Evolutionary conservation across 2,797 vertebrate genomes (phyloP).

Genomic region (Malurus leucopterus): DNA sequence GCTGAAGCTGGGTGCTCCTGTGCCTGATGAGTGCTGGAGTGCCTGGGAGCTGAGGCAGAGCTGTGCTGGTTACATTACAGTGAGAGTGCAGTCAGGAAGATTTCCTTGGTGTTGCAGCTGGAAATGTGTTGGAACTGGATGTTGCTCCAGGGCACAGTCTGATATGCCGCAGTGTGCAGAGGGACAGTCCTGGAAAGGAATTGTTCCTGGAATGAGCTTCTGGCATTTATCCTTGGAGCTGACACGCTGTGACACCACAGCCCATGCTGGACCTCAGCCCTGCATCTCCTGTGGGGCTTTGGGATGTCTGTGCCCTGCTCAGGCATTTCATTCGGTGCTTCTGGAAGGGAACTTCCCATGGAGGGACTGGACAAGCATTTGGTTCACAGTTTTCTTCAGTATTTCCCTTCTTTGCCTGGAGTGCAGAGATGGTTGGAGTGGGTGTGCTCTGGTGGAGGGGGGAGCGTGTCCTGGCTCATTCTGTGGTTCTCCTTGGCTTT

Average conservation of each 20-base stretch:
- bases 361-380: background rate
- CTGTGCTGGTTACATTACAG: background rate
- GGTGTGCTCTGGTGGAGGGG: background rate
- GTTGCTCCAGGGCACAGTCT: background rate
- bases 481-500: background rate
- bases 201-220: background rate
- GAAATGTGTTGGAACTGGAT: background rate
- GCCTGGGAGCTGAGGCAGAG: background rate
- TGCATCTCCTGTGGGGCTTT: background rate
- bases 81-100: background rate
- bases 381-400: background rate
- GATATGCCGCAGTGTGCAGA: background rate
- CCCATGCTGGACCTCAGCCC: background rate
- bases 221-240: background rate
- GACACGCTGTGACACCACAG: rapidly evolving
- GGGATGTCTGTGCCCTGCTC: background rate
- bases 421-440: background rate
- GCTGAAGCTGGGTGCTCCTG: background rate
- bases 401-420: background rate
- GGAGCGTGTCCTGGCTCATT: background rate
- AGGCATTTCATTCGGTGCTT: background rate
- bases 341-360: background rate
- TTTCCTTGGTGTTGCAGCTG: background rate
- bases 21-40: rapidly evolving
- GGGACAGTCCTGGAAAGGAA: background rate